Conservation (phyloP, 1,140 invertebrate genomes). For the Ericerus pela region DNA sequence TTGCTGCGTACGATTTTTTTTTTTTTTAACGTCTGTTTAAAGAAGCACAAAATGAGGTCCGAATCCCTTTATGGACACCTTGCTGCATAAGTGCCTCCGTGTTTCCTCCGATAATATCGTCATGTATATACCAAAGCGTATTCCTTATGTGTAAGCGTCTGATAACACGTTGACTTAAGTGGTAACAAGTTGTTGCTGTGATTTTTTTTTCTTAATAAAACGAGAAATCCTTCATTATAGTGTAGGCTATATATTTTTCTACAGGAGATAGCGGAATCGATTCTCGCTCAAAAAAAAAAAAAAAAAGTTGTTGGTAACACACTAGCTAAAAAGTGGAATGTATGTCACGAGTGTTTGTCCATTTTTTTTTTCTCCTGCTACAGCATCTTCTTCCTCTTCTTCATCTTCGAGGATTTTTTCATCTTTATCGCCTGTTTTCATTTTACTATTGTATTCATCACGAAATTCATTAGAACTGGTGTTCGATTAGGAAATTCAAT, state of each 20-base stretch:
- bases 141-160: neutral
- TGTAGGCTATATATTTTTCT: too few relatives aligned
- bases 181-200: conserved; percentile 10
- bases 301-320: conserved; percentile 1
- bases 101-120: neutral
- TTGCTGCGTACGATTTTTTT: too few relatives aligned
- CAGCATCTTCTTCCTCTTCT: too few relatives aligned
- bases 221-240: conserved; percentile 6
- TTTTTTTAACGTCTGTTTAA: too few relatives aligned
- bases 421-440: too few relatives aligned
- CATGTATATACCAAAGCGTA: neutral
- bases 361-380: neutral
- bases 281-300: conserved; percentile 9
- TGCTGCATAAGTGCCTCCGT: too few relatives aligned
- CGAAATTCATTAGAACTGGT: too few relatives aligned
- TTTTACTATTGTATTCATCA: too few relatives aligned
- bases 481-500: too few relatives aligned
- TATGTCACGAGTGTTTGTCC: neutral
- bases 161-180: neutral
- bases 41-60: too few relatives aligned
- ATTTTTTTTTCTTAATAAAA: too few relatives aligned
- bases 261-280: conserved; percentile 5
- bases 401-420: too few relatives aligned
- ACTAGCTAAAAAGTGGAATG: conserved; percentile 7
- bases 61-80: conserved; percentile 3